Conservation (phyloP, 2,113 vertebrate genomes). For the Anolis sagrei region DNA sequence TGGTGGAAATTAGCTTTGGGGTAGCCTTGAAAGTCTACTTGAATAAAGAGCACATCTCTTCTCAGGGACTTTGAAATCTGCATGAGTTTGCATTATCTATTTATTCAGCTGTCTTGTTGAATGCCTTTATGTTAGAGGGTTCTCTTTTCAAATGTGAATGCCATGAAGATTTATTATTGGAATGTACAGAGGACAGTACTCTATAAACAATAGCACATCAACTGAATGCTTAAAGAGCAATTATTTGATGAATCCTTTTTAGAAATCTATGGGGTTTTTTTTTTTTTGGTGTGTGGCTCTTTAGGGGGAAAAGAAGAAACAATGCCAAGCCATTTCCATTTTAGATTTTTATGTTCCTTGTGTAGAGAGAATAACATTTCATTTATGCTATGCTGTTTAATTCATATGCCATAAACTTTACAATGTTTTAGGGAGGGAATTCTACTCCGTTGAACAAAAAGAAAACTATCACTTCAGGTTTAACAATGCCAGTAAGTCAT, state of each 20-base stretch:
- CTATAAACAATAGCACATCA: slow-evolving; percentile 1
- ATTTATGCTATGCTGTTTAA: background rate
- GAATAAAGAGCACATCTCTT: background rate
- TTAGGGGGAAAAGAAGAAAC: background rate
- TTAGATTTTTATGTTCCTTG: background rate
- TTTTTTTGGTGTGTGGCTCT: background rate
- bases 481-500: background rate
- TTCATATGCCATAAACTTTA: background rate
- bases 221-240: background rate
- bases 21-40: background rate
- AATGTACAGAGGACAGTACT: background rate
- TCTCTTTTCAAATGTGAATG: background rate
- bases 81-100: slow-evolving; percentile 4
- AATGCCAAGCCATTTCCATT: background rate
- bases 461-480: background rate
- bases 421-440: background rate
- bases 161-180: slow-evolving; percentile 9
- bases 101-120: slow-evolving; percentile 14
- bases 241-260: background rate
- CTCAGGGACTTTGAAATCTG: background rate
- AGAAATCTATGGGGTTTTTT: slow-evolving; percentile 9
- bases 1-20: background rate
- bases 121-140: background rate
- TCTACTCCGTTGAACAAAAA: background rate
- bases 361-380: background rate